A percentile compares a stretch with the other conserved stretches of the same genome.
Conservation (phyloP, 2,113 vertebrate species). For the Coreoperca whiteheadi region DNA sequence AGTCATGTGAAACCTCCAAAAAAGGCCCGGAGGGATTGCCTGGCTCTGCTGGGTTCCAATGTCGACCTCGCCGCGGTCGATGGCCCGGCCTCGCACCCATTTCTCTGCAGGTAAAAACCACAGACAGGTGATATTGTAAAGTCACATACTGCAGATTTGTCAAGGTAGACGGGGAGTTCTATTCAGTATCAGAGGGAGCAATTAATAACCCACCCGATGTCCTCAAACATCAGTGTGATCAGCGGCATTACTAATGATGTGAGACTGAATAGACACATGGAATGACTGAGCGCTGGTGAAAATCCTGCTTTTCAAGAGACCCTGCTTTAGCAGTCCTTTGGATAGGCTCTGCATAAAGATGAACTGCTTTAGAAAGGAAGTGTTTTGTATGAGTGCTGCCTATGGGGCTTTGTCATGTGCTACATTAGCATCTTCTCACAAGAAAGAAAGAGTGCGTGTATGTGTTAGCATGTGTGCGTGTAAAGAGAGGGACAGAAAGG, state of each 20-base stretch:
- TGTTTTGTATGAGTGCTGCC: conserved; percentile 73
- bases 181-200: conserved; percentile 54
- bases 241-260: conserved; percentile 66
- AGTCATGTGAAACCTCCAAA: conserved; percentile 98
- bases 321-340: conserved; percentile 54
- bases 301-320: conserved; percentile 60
- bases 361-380: conserved; percentile 69
- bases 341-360: conserved; percentile 72
- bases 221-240: conserved; percentile 67
- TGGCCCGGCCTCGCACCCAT: conserved; percentile 89
- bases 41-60: conserved; percentile 94
- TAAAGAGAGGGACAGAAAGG: conserved; percentile 30
- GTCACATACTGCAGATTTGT: conserved; percentile 45
- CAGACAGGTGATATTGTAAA: conserved; percentile 25
- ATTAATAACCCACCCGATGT: conserved; percentile 68
- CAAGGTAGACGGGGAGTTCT: conserved; percentile 25
- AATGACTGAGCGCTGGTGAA: conserved; percentile 61
- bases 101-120: conserved; percentile 71
- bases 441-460: conserved; percentile 48
- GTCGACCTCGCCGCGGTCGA: conserved; percentile 95
- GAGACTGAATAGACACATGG: conserved; percentile 60
- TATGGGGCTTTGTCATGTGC: conserved; percentile 73
- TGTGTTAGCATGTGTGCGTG: conserved; percentile 31
- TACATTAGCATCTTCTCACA: conserved; percentile 78
- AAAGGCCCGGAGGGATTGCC: conserved; percentile 94